Conservation (phyloP, 2,888 invertebrate species). For the Drosophila leonis region DNA sequence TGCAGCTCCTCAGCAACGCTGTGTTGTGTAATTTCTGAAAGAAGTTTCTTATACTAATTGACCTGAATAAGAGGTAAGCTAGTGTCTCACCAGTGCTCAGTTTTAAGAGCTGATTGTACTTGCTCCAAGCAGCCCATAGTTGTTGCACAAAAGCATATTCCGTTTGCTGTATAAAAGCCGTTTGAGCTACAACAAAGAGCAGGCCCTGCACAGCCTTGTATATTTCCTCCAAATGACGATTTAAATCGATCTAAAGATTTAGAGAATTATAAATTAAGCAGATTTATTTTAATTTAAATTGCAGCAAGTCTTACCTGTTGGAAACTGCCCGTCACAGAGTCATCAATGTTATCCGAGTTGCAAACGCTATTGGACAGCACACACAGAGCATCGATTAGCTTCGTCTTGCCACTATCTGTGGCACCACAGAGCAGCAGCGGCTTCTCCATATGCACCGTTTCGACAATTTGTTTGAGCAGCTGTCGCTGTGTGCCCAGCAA, state of each 20-base stretch:
- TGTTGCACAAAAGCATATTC: conserved; percentile 40
- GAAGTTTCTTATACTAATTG: not conserved
- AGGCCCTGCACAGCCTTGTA: conserved; percentile 82
- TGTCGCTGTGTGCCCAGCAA: conserved; percentile 88
- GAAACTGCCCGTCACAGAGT: conserved; percentile 92
- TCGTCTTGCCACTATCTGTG: conserved; percentile 85
- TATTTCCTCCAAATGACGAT: conserved; percentile 89
- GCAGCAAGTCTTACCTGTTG: conserved; percentile 90
- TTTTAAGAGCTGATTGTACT: conserved; percentile 71
- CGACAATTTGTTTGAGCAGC: conserved; percentile 91
- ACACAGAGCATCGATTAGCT: conserved; percentile 83
- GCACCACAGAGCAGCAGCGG: conserved; percentile 89
- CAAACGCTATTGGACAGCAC: conserved; percentile 82
- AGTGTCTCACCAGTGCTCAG: conserved; percentile 67
- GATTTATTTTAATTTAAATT: too few species aligned
- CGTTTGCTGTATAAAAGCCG: conserved; percentile 45
- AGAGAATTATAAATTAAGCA: not conserved
- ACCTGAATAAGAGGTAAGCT: too few species aligned
- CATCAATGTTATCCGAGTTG: conserved; percentile 84
- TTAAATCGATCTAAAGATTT: conserved; percentile 82
- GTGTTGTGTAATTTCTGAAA: conserved; percentile 70
- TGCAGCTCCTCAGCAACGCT: conserved; percentile 76
- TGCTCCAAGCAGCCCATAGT: conserved; percentile 78
- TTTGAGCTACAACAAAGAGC: conserved; percentile 72
- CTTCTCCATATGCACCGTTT: conserved; percentile 96